Conservation (phyloP, 2,888 invertebrate species). For the Halictus quadricinctus region DNA sequence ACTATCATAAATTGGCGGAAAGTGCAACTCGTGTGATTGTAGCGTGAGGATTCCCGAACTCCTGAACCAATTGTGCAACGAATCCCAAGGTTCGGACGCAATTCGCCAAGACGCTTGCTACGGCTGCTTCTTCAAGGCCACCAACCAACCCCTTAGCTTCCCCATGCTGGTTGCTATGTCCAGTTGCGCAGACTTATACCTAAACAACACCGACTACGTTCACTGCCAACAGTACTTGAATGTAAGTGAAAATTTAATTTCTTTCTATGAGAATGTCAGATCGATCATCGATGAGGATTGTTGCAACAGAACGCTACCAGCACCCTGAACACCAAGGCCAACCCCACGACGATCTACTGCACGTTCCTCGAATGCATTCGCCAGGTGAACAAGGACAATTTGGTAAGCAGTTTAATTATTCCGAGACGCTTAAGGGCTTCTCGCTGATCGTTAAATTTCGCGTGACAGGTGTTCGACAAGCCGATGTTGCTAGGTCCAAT, state of each 20-base stretch:
- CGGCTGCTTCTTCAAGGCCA: conserved; percentile 86
- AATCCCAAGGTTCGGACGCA: conserved; percentile 85
- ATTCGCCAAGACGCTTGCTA: conserved; percentile 86
- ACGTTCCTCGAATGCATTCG: conserved; percentile 78
- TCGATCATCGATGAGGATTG: background rate
- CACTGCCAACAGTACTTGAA: conserved; percentile 74
- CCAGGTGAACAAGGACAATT: conserved; percentile 77
- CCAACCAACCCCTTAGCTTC: conserved; percentile 75
- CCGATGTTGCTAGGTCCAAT: background rate
- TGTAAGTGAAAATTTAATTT: conserved; percentile 57
- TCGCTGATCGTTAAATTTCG: background rate
- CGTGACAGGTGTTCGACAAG: background rate
- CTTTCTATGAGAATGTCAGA: background rate
- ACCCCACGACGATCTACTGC: conserved; percentile 74
- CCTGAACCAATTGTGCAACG: conserved; percentile 86
- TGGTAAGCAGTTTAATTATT: conserved; percentile 69
- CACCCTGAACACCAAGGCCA: conserved; percentile 56
- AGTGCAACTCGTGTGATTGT: conserved; percentile 54
- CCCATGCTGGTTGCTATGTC: conserved; percentile 75
- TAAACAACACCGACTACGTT: conserved; percentile 74
- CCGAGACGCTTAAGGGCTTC: background rate
- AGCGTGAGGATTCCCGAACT: conserved; percentile 83
- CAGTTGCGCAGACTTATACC: conserved; percentile 73
- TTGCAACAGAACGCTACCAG: conserved; percentile 72
- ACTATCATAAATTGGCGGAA: background rate